Percentiles rank a stretch among this genome's conserved stretches.
phyloP scores from a whole-genome alignment of 1,140 invertebrate genomes.

The Zophobas atratus region DNA sequence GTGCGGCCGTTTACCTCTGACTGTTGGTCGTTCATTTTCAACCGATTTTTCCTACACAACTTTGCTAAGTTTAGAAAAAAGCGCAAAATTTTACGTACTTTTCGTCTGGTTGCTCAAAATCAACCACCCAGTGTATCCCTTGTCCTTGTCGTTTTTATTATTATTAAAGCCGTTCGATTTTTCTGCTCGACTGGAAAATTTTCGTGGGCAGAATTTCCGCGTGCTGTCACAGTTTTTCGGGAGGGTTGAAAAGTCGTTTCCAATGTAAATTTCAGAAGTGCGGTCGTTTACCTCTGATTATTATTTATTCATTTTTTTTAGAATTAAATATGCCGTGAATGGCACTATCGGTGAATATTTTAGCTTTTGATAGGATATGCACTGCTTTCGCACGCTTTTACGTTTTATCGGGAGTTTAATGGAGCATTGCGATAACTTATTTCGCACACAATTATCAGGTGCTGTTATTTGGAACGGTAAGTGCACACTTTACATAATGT shows the following conservation, averaged over 20 bases:
- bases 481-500: too few relatives aligned
- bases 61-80: too few relatives aligned
- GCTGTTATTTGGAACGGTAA: neutral
- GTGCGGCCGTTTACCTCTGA: too few relatives aligned
- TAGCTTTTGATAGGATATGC: constrained; percentile 13
- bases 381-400: constrained; percentile 13
- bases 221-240: neutral
- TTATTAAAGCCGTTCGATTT: too few relatives aligned
- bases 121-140: too few relatives aligned
- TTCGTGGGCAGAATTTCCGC: neutral
- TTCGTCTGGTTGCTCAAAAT: too few relatives aligned
- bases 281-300: constrained; percentile 18
- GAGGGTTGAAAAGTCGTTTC: neutral
- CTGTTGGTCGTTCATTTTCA: too few relatives aligned
- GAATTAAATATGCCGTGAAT: constrained; percentile 21
- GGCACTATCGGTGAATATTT: constrained; percentile 9
- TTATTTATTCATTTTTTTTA: constrained; percentile 15
- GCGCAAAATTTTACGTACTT: too few relatives aligned
- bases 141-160: too few relatives aligned
- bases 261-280: constrained; percentile 14
- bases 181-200: too few relatives aligned
- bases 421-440: constrained; percentile 26
- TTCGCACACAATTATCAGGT: constrained; percentile 16
- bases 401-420: constrained; percentile 16
- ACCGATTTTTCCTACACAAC: too few relatives aligned